Evolutionary conservation across 1,140 invertebrate genomes (phyloP).

Genomic region (Papilio aristodemus): DNA sequence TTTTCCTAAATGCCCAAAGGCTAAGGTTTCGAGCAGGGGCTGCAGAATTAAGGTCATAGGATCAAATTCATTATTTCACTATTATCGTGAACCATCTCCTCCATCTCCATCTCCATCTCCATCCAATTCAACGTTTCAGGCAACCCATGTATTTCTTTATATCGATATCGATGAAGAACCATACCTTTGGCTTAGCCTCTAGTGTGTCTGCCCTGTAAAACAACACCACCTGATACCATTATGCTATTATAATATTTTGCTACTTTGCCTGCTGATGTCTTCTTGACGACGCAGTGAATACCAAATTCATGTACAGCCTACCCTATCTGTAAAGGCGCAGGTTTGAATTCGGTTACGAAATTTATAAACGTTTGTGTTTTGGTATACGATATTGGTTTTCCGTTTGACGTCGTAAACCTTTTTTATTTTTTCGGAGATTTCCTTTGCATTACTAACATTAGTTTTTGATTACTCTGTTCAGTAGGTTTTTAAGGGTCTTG

Average conservation of each 20-base stretch:
- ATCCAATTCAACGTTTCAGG: too few species aligned
- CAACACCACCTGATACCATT: conserved; percentile 75
- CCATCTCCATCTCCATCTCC: too few species aligned
- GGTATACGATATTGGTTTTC: conserved; percentile 48
- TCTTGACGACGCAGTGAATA: conserved; percentile 78
- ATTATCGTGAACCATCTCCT: too few species aligned
- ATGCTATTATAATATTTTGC: conserved; percentile 79
- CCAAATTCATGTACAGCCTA: conserved; percentile 55
- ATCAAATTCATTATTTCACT: too few species aligned
- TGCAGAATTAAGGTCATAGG: too few species aligned
- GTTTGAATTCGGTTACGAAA: conserved; percentile 57
- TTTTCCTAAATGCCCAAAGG: too few species aligned
- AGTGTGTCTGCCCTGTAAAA: conserved; percentile 46
- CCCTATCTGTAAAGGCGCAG: conserved; percentile 41
- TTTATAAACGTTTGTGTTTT: conserved; percentile 68
- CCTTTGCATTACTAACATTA: background rate
- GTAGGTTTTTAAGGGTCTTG: too few species aligned
- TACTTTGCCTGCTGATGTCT: conserved; percentile 67
- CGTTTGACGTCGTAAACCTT: conserved; percentile 41
- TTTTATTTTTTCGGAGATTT: conserved; percentile 17
- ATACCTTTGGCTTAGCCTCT: conserved; percentile 31
- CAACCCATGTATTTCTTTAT: too few species aligned
- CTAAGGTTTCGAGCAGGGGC: too few species aligned
- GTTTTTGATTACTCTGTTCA: too few species aligned
- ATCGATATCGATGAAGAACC: conserved; percentile 45